Percentiles rank a stretch among this genome's conserved stretches.
Evolutionary conservation across 2,888 invertebrate species (phyloP).

Genomic region (Pandemis corylana): DNA sequence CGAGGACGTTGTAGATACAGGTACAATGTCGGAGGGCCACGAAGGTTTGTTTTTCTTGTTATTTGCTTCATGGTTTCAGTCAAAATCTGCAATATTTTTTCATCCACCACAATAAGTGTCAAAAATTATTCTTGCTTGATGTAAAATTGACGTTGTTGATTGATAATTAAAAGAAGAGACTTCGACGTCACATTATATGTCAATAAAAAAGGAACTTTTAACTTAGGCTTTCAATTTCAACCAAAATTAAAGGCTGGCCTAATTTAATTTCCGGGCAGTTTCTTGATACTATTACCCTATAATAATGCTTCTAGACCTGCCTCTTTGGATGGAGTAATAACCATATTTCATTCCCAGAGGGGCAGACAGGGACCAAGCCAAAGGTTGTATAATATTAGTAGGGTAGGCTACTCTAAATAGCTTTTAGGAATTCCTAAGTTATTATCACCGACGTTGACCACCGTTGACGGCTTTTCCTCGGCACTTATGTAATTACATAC

Average conservation of each 20-base stretch:
- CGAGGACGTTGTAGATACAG: background rate
- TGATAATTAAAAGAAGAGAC: too few species aligned
- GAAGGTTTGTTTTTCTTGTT: slow-evolving; percentile 6
- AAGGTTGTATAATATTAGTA: slow-evolving; percentile 26
- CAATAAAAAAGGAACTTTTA: background rate
- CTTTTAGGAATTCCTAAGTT: background rate
- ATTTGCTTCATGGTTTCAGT: background rate
- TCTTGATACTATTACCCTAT: slow-evolving; percentile 18
- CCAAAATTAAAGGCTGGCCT: background rate
- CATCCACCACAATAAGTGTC: background rate
- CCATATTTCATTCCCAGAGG: slow-evolving; percentile 24
- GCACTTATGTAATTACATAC: background rate
- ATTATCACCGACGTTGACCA: background rate
- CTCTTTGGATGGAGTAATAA: slow-evolving; percentile 13
- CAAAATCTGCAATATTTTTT: background rate
- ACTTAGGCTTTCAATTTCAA: background rate
- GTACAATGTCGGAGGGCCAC: background rate
- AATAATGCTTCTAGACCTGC: slow-evolving; percentile 14
- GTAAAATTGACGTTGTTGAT: too few species aligned
- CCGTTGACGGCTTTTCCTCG: background rate
- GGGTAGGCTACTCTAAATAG: background rate
- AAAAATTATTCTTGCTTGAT: background rate
- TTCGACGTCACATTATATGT: too few species aligned
- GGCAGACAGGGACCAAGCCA: background rate
- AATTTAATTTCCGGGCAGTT: slow-evolving; percentile 29